Base-by-base conservation (phyloP, 1,140 invertebrate genomes). In the Lysiphlebus fabarum region DNA sequence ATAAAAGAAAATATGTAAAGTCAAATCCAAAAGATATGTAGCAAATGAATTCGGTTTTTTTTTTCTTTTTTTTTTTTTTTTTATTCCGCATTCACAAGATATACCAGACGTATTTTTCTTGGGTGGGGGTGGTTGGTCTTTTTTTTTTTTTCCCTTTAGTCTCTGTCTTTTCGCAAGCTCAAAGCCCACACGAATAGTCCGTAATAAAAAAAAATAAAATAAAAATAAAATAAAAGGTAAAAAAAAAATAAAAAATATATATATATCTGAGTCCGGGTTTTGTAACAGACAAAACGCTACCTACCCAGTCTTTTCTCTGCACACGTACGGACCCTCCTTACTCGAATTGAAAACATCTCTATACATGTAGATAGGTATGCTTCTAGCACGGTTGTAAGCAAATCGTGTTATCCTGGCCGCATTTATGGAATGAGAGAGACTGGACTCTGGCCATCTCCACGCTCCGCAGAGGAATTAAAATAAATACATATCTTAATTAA, bases 401-500 rank as follows among this genome's bases (percentile, higher is more conserved):
- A 78, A 78, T 78, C 75, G 71, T 67, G 73, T 78, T 78, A 78
- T 73, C 71, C 73, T 61, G 48, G 58, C 44, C 33, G 53, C 42
- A 55, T 41, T 26, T 67, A 53, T 62, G 56, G 64, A 65, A 61
- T 55, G 63, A 61, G 63, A 64, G 7, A 55, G 62, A 64, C 62
- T 70, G 65, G 61, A 53, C 57, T 40, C 37, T 47, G 51, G 34
- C 53, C 70, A 65, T 72, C 66, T 71, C 67, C 65, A 61, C 65
- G 62, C 48, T 70, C 63, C 12, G 4, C 67, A 69, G 62, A 67
- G 68, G 65, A 77, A 77, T 77, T 78, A 75, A 77, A 78, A 78
- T 78, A 77, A 77, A 77, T 78, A 76, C 74, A 77, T 77, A 78
- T 78, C 74, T 77, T 77, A 77, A 78, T 77, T 77, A 76, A 77